Evolutionary conservation across 2,113 vertebrate genomes (phyloP).

Genomic region (Cebus imitator): DNA sequence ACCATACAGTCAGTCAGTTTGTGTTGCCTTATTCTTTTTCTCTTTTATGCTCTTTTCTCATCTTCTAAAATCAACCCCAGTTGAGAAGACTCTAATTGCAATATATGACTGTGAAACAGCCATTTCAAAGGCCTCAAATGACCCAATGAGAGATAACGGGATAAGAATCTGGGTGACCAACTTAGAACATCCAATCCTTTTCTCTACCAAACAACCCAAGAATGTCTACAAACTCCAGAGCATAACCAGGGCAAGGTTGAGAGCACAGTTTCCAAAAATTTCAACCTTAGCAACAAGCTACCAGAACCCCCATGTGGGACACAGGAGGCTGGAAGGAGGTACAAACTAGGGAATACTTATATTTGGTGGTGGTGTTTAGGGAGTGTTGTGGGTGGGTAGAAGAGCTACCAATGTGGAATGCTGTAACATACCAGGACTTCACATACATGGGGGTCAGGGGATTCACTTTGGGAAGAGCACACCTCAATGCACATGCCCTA

Average conservation of each 20-base stretch:
- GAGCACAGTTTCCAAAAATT: background rate
- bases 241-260: background rate
- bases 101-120: background rate
- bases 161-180: background rate
- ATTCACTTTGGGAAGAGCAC: background rate
- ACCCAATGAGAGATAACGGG: background rate
- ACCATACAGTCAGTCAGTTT: background rate
- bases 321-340: background rate
- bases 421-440: background rate
- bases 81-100: background rate
- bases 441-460: rapidly evolving
- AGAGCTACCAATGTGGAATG: background rate
- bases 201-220: background rate
- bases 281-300: background rate
- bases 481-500: background rate
- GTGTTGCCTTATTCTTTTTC: background rate
- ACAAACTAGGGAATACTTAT: background rate
- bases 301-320: background rate
- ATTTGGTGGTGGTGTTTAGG: background rate
- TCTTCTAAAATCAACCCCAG: background rate
- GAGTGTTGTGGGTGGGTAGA: rapidly evolving
- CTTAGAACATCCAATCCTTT: background rate
- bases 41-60: background rate
- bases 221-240: background rate
- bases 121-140: background rate